Base-by-base conservation (phyloP, 1,140 invertebrate species). In the Aphidius ervi region DNA sequence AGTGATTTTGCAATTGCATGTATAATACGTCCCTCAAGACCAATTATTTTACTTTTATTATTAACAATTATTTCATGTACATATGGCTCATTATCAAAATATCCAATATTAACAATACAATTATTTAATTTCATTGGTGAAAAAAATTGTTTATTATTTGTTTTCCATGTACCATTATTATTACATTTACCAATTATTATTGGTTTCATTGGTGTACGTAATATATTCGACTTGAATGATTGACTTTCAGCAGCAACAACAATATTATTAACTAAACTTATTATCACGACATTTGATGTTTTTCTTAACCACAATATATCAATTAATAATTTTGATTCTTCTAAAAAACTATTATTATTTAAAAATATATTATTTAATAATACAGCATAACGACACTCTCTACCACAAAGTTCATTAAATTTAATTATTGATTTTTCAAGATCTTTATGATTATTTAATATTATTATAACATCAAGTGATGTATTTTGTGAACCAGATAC, bases 81-180 rank as follows among this genome's bases (percentile, higher is more conserved):
- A 46, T 71, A 77, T 0, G 75, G 75, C 9, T 70, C 63, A 2
- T 59, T 49, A 1, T 63, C 39, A 58, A 69, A 74, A 40, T 67
- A 75, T 0, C 63, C 70, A 5, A 70, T 63, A 1, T 64, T 59
- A 0, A 71, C 46, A 3, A 49, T 45, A 20, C 65, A 70, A 7
- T 63, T 53, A 37, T 74, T 68, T 53, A 69, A 43, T 16, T 6
- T 10, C 31, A 69, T 10, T 2, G 59, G 45, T 0, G 9, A 3
- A 4, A 59, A 52, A 8, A 67, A 65, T 0, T 61, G 10, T 6
- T 2, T 10, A 42, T 16, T 10, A 62, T 20, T 64, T 31, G 23
- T 31, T 52, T 23, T 46, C 41, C 52, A 61, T 61, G 58, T 67
- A 3, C 42, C 43, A 0, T 58, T 23, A 16, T n/a, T 6, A 2